A percentile compares a stretch with the other conserved stretches of the same genome.
Evolutionary conservation across 2,113 vertebrate species (phyloP).

Genomic region (Ictidomys tridecemlineatus): DNA sequence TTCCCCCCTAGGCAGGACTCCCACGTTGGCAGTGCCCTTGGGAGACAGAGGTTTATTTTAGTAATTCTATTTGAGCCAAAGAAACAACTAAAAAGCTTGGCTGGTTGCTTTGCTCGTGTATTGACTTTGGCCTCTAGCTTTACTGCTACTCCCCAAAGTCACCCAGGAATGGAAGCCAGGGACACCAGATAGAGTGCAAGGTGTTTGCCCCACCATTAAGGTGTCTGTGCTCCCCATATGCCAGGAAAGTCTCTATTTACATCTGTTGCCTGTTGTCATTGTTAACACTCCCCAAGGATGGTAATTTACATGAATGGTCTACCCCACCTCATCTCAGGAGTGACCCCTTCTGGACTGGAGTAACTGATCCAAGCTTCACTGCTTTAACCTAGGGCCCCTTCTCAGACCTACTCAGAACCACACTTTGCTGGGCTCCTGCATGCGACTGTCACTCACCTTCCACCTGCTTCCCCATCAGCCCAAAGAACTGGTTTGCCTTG

Average conservation of each 20-base stretch:
- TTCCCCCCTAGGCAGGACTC: neutral
- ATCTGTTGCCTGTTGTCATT: neutral
- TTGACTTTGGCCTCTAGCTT: neutral
- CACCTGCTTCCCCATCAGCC: conserved; percentile 92
- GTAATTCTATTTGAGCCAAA: neutral
- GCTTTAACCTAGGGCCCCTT: neutral
- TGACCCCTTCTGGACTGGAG: neutral
- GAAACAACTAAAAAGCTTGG: neutral
- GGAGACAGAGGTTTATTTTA: neutral
- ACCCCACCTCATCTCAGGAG: neutral
- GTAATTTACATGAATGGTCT: neutral
- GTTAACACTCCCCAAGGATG: neutral
- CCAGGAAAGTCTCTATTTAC: neutral
- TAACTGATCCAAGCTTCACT: neutral
- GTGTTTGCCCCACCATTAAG: neutral
- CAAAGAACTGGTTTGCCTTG: conserved; percentile 91
- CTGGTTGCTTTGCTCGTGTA: neutral
- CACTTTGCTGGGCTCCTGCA: neutral
- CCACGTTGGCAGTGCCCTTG: neutral
- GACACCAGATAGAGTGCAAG: neutral
- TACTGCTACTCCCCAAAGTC: neutral
- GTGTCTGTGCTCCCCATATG: rapidly evolving
- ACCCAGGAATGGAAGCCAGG: neutral
- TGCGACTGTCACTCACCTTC: conserved; percentile 61
- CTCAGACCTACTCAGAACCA: neutral